phyloP scores from a whole-genome alignment of 1,140 invertebrate species.

The Lethocerus indicus region DNA sequence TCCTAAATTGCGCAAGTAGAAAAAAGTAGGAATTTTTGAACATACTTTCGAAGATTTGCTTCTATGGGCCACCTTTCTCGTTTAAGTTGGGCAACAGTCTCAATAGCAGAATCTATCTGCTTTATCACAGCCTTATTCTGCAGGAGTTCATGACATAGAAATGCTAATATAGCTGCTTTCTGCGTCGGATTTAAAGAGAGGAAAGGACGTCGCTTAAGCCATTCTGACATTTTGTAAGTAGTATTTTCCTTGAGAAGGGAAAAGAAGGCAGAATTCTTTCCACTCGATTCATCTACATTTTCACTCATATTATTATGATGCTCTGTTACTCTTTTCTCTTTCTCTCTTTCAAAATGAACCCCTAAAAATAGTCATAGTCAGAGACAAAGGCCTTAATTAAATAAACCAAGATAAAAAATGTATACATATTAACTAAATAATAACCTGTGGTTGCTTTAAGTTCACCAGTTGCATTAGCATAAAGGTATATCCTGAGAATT shows the following conservation, averaged over 20 bases:
- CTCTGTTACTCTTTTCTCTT: conserved; percentile 57
- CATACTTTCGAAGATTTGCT: conserved; percentile 74
- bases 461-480: conserved; percentile 69
- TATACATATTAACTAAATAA: no score
- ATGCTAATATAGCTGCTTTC: conserved; percentile 75
- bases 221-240: conserved; percentile 56
- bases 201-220: conserved; percentile 63
- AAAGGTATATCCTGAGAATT: conserved; percentile 74
- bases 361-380: conserved; percentile 23
- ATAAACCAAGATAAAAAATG: no score
- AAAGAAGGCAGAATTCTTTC: conserved; percentile 61
- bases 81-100: conserved; percentile 52
- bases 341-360: conserved; percentile 53
- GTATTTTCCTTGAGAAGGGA: conserved; percentile 53
- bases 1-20: not conserved
- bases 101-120: conserved; percentile 59
- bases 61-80: conserved; percentile 70
- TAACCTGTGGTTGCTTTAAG: conserved; percentile 59
- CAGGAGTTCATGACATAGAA: conserved; percentile 83
- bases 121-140: conserved; percentile 76
- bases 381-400: not conserved
- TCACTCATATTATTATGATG: conserved; percentile 58
- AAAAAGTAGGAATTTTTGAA: conserved; percentile 15
- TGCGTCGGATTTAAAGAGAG: conserved; percentile 67
- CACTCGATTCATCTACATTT: conserved; percentile 33